Evolutionary conservation across 2,888 invertebrate species (phyloP).

Genomic region (Sinodicranocentrus sp.): DNA sequence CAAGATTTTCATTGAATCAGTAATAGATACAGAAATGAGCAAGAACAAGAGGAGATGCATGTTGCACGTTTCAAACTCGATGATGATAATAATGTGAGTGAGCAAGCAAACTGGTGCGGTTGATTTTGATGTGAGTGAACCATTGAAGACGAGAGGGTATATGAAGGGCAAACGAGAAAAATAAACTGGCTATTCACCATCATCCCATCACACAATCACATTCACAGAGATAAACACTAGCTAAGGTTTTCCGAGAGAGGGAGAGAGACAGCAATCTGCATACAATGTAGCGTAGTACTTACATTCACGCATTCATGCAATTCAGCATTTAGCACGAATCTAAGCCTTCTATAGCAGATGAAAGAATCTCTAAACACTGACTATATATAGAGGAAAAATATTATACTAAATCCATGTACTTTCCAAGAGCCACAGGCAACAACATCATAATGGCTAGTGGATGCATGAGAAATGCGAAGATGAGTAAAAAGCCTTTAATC

Average conservation of each 20-base stretch:
- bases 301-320: constrained; percentile 29
- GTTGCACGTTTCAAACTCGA: too few species aligned
- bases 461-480: constrained; percentile 12
- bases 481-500: constrained; percentile 38
- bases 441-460: constrained; percentile 22
- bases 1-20: background rate
- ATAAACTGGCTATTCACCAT: constrained; percentile 56
- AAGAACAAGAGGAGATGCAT: too few species aligned
- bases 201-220: constrained; percentile 44
- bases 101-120: constrained; percentile 55
- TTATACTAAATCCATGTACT: background rate
- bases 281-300: constrained; percentile 37
- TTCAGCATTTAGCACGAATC: constrained; percentile 24
- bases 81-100: constrained; percentile 29
- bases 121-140: constrained; percentile 68
- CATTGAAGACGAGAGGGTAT: constrained; percentile 63
- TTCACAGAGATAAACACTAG: constrained; percentile 15
- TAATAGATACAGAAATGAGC: too few species aligned
- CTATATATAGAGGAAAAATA: constrained; percentile 36
- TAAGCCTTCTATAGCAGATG: constrained; percentile 21
- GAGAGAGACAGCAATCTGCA: constrained; percentile 38
- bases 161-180: constrained; percentile 65
- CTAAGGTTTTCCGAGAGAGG: constrained; percentile 20
- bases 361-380: constrained; percentile 17
- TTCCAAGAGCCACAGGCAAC: constrained; percentile 55